Percentiles rank a stretch among this genome's conserved stretches.
Evolutionary conservation across 2,888 invertebrate genomes (phyloP).

Genomic region (Epinotia brunnichana): DNA sequence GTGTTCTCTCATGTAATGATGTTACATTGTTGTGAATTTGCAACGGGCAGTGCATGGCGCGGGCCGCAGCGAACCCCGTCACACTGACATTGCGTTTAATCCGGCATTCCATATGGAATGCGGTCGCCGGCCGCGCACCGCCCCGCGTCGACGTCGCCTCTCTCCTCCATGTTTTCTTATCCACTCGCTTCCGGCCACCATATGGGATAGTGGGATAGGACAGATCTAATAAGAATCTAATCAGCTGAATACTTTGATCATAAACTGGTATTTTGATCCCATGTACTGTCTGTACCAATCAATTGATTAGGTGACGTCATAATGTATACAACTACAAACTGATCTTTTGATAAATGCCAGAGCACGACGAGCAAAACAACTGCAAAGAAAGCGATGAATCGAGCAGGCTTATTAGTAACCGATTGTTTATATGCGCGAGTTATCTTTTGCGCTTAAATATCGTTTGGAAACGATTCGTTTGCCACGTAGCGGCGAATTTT

Average conservation of each 20-base stretch:
- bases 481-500: constrained; percentile 75
- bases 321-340: constrained; percentile 38
- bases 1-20: constrained; percentile 11
- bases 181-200: constrained; percentile 76
- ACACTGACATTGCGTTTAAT: constrained; percentile 82
- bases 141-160: constrained; percentile 61
- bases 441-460: constrained; percentile 62
- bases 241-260: constrained; percentile 46
- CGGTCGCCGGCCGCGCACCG: constrained; percentile 75
- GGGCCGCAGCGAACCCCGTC: constrained; percentile 62
- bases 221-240: constrained; percentile 71
- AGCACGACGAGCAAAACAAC: constrained; percentile 8
- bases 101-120: constrained; percentile 82
- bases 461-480: constrained; percentile 63
- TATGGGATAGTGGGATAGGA: constrained; percentile 77
- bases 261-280: constrained; percentile 20
- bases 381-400: background rate
- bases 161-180: constrained; percentile 78
- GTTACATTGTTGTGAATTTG: constrained; percentile 61
- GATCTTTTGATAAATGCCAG: constrained; percentile 9
- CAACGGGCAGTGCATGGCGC: constrained; percentile 51
- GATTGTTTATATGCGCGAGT: constrained; percentile 46
- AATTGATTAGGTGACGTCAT: constrained; percentile 60
- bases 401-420: constrained; percentile 1
- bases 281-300: constrained; percentile 23